Base-by-base conservation (phyloP, 2,797 vertebrate species). In the Sitta carolinensis region DNA sequence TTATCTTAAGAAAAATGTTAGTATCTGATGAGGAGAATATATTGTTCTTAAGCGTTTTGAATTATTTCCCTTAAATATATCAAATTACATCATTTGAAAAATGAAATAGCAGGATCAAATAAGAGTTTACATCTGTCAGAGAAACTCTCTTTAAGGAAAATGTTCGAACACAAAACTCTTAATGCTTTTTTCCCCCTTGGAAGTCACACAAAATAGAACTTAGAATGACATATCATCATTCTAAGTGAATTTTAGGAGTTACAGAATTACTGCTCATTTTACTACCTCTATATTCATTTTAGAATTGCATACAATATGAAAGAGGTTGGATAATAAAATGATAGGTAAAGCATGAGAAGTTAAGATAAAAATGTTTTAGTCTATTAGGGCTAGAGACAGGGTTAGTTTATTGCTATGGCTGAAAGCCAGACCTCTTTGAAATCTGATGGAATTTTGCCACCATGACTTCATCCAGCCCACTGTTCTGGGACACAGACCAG, bases 201-300 rank as follows among this genome's bases (percentile, higher is more conserved):
- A 89, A 90, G 18, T 40, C 50, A 72, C 38, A 69, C 26, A 83
- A 90, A 85, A 89, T 63, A 82, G 89, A 95, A 76, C 9, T 2
- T 64, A 82, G n/a, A 68, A 23, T 61, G 16, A 70, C 17, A 11
- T 48, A 42, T 45, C 74, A 90, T 59, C 45, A 68, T 87, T 95
- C 48, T 70, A 82, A 88, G 30, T 47, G 57, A 90, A 79, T 87
- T 94, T 90, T 67, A 92, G 80, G 81, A 69, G 54, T 21, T 74
- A 79, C 59, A 77, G 57, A 93, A 87, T 72, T 52, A 61, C 45
- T 75, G 45, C 75, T 85, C 67, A 27, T 64, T 95, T 95, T 94
- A 95, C 68, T 67, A 20, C 57, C 22, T 47, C 64, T 68, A 57
- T 62, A 85, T 32, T 74, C n/a, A 20, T 34, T 55, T 52, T 52